Evolutionary conservation across 2,113 vertebrate species (phyloP), one percentile per base, ranked within the genome.

Genomic region (Scophthalmus maximus): DNA sequence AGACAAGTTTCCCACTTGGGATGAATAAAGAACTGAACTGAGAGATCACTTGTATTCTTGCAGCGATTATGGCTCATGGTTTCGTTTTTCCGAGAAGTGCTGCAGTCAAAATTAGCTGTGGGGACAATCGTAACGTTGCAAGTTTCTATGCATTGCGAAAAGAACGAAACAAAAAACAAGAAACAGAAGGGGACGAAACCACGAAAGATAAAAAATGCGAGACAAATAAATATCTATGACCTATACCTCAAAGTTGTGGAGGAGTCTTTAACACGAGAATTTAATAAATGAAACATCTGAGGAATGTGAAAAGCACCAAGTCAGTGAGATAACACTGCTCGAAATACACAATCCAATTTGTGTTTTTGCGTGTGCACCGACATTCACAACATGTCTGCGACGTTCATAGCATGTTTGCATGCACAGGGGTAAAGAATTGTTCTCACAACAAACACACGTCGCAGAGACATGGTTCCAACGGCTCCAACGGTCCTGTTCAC

Each of bases 31-130:
- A n/a, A n/a, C n/a, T n/a, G n/a, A n/a, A n/a, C n/a, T n/a, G 57
- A 57, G 62, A 86, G 78, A 82, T 88, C 52, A 79, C 72, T 83
- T 87, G 70, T 83, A 56, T 73, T 82, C 86, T 55, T 30, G 75
- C 60, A 30, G 79, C 57, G 30, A 38, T 81, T 68, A 57, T 0
- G 14, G 61, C 34, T 80, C 69, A 38, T 53, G 42, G 65, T 79
- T 76, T 67, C 44, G 8, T 59, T 63, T 64, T 81, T 75, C 18
- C 59, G 38, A 75, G 40, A 25, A 25, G 32, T 0, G 11, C 56
- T 40, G 56, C 68, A 50, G 55, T 70, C 57, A 72, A 72, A 78
- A 73, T 70, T 74, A 71, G 40, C 40, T 7, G 51, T 47, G 63
- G 66, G 26, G 9, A 42, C 67, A 79, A 74, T 36, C 17, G 29